Conservation (phyloP, 2,888 invertebrate species). For the Thelaira solivaga region DNA sequence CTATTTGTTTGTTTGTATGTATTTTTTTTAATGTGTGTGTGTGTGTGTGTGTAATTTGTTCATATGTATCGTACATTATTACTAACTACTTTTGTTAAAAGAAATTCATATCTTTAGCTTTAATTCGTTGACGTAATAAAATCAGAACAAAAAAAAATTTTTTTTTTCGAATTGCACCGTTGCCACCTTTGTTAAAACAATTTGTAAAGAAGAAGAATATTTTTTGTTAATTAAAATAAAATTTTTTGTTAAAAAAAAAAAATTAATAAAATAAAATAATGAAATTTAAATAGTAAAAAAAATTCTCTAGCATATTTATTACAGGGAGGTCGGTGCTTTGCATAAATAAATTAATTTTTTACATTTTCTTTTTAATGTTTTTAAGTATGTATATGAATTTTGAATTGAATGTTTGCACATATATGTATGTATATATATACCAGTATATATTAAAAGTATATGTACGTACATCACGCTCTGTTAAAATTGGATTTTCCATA, state of each 20-base stretch:
- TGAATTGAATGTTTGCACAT: no score
- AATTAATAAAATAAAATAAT: no score
- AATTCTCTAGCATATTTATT: slow-evolving; percentile 76
- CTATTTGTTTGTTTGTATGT: background rate
- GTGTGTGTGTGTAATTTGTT: background rate
- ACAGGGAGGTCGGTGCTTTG: slow-evolving; percentile 73
- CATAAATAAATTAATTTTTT: slow-evolving; percentile 55
- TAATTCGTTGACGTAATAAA: slow-evolving; percentile 40
- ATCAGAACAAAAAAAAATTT: slow-evolving; percentile 18
- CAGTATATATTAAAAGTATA: no score
- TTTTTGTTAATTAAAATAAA: background rate
- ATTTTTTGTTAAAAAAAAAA: slow-evolving; percentile 55
- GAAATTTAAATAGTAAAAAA: no score
- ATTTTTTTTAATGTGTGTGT: background rate
- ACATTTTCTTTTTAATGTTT: slow-evolving; percentile 55
- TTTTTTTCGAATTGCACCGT: slow-evolving; percentile 70
- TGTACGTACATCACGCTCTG: no score
- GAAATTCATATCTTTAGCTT: background rate
- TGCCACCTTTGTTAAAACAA: slow-evolving; percentile 70
- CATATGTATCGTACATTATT: slow-evolving; percentile 17
- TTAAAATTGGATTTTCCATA: no score
- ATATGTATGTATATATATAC: no score
- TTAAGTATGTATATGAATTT: background rate
- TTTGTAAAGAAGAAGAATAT: slow-evolving; percentile 10
- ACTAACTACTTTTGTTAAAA: slow-evolving; percentile 21